phyloP scores from a whole-genome alignment of 2,797 vertebrate species.

The Phrynocephalus forsythii region DNA sequence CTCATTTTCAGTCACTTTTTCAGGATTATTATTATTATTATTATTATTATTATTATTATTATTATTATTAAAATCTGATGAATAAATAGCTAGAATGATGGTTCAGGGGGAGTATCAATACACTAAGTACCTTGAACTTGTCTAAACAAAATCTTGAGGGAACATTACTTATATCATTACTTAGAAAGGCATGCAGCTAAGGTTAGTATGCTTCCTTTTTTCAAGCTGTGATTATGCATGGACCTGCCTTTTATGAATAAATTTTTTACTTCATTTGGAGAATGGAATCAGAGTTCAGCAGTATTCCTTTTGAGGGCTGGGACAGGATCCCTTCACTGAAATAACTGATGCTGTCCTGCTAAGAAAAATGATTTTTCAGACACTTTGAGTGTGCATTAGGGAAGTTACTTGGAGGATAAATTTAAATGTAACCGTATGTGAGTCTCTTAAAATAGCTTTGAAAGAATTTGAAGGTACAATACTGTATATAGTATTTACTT shows the following conservation, averaged over 20 bases:
- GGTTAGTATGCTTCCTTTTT: not conserved
- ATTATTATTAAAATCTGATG: not conserved
- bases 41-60: no score
- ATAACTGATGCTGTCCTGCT: not conserved
- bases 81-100: not conserved
- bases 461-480: not conserved
- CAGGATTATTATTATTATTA: no score
- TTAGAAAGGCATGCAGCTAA: slow-evolving; percentile 1
- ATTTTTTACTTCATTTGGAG: not conserved
- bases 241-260: not conserved
- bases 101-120: not conserved
- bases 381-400: not conserved
- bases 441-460: not conserved
- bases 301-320: not conserved
- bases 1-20: no score
- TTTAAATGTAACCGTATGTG: not conserved
- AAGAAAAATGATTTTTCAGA: not conserved
- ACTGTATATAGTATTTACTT: not conserved
- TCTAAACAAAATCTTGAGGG: not conserved
- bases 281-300: not conserved
- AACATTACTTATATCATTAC: not conserved
- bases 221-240: not conserved
- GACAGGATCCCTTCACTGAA: not conserved
- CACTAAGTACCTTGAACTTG: not conserved
- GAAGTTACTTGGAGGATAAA: not conserved